Evolutionary conservation across 2,888 invertebrate genomes (phyloP).

Genomic region (Xestia rhomboidea): DNA sequence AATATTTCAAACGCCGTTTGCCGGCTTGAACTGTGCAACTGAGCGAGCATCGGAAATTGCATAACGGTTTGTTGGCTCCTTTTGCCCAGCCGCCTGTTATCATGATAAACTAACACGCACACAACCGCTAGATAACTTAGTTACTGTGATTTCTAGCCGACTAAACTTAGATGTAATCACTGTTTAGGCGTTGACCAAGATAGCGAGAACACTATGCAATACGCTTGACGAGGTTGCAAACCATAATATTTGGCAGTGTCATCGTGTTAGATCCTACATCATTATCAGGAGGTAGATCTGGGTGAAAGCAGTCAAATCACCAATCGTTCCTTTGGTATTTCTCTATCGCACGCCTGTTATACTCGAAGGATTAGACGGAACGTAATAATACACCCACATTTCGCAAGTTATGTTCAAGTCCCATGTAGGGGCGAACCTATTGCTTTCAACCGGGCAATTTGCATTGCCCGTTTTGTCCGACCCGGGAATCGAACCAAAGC

Average conservation of each 20-base stretch:
- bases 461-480: too few species aligned
- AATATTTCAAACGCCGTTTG: not conserved
- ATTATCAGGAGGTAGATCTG: not conserved
- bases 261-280: not conserved
- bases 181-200: not conserved
- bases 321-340: not conserved
- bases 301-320: not conserved
- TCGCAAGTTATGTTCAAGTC: too few species aligned
- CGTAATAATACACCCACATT: too few species aligned
- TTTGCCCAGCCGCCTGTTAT: not conserved
- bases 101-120: constrained; percentile 15
- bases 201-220: too few species aligned
- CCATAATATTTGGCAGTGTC: not conserved
- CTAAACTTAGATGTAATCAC: not conserved
- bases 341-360: not conserved
- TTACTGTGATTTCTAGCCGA: not conserved
- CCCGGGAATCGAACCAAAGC: too few species aligned
- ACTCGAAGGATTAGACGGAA: too few species aligned
- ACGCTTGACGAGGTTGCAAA: too few species aligned
- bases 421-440: too few species aligned
- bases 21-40: not conserved
- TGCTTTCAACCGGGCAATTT: too few species aligned
- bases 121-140: not conserved
- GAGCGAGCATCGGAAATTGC: constrained; percentile 33
- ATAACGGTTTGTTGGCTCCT: constrained; percentile 8